Percentiles rank a stretch among this genome's conserved stretches.
These are phyloP conservation scores for Drosophila anomalipes DNA, from an alignment of 2,888 invertebrate species.

Conservation along the genomic window DNA sequence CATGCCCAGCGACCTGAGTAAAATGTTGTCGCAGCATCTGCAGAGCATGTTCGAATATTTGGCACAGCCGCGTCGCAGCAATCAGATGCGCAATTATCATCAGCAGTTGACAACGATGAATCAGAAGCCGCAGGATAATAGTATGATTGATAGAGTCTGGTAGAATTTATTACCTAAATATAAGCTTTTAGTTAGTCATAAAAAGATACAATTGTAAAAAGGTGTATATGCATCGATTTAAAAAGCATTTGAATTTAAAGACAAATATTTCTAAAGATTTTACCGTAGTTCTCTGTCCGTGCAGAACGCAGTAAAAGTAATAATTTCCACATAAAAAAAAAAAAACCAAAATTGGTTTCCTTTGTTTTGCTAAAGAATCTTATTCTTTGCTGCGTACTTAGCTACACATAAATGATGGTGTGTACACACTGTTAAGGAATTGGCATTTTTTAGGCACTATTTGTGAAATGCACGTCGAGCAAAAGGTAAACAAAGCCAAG, in stretches of 20 bases:
- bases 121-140: conserved; percentile 90
- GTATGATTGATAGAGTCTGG: conserved; percentile 94
- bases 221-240: conserved; percentile 17
- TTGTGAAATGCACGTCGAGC: conserved; percentile 57
- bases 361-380: neutral
- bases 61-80: conserved; percentile 90
- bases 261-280: conserved; percentile 4
- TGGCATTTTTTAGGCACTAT: conserved; percentile 40
- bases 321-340: conserved; percentile 18
- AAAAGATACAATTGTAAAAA: conserved; percentile 18
- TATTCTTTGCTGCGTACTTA: conserved; percentile 8
- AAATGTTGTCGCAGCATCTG: conserved; percentile 96
- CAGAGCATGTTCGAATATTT: conserved; percentile 98
- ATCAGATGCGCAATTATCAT: conserved; percentile 90
- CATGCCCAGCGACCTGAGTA: conserved; percentile 95
- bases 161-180: conserved; percentile 83
- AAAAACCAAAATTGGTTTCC: neutral
- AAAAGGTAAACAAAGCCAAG: conserved; percentile 67
- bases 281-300: neutral
- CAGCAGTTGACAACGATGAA: conserved; percentile 86
- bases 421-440: conserved; percentile 33
- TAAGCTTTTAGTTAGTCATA: conserved; percentile 15
- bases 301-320: neutral
- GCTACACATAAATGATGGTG: neutral
- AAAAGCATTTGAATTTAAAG: neutral